phyloP scores from a whole-genome alignment of 1,140 invertebrate species.

The Heliothis subflexa region DNA sequence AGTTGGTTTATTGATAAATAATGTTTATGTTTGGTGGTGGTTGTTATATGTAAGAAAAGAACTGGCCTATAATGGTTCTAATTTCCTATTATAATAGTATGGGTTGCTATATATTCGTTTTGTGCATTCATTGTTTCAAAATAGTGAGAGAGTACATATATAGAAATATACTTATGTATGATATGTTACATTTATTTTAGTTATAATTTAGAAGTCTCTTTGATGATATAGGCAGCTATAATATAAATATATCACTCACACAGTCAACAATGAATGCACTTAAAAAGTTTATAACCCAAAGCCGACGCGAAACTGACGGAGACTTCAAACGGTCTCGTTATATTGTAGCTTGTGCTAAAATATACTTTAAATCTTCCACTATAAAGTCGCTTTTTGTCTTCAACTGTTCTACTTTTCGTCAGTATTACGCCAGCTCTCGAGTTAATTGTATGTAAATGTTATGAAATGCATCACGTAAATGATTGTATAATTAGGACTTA shows the following conservation, averaged over 20 bases:
- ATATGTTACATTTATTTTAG: too few relatives aligned
- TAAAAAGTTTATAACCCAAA: background rate
- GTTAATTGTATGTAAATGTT: background rate
- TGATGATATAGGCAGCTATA: too few relatives aligned
- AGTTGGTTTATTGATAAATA: too few relatives aligned
- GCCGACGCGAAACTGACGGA: background rate
- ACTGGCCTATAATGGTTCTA: background rate
- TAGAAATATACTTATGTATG: background rate
- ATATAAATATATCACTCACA: background rate
- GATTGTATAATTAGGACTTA: slow-evolving; percentile 2
- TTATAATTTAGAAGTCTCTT: too few relatives aligned
- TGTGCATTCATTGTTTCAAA: background rate
- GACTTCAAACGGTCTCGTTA: background rate
- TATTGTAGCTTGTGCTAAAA: background rate
- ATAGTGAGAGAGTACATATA: background rate
- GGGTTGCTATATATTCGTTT: background rate
- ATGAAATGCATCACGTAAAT: background rate
- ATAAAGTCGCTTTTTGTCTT: background rate
- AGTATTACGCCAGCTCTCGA: background rate
- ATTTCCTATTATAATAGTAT: background rate
- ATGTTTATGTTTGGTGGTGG: background rate
- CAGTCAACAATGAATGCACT: background rate
- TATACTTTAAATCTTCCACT: background rate
- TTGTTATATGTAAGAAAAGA: background rate
- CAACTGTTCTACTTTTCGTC: background rate